Conservation (phyloP, 2,113 vertebrate genomes). For the Takifugu bimaculatus region DNA sequence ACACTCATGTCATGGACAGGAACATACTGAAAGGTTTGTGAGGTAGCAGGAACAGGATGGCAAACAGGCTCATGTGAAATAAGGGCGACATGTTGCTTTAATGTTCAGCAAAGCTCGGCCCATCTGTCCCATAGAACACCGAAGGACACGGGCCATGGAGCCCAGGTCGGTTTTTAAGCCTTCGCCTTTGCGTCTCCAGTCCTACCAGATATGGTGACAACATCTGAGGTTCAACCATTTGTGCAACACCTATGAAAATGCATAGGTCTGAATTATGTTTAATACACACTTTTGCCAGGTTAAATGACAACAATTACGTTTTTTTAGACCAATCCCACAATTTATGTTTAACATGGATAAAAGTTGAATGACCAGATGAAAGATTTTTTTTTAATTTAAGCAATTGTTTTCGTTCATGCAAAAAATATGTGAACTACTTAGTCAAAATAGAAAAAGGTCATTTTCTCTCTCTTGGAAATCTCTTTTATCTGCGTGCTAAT, state of each 20-base stretch:
- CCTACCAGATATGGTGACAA: background rate
- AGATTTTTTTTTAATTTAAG: no score
- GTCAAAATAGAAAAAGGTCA: no score
- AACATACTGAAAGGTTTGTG: conserved; percentile 1
- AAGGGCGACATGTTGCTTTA: background rate
- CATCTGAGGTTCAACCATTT: conserved; percentile 4
- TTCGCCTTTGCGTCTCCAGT: background rate
- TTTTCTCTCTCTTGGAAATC: background rate
- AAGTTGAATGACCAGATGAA: no score
- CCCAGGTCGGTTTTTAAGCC: conserved; percentile 2
- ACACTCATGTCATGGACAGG: conserved; percentile 22
- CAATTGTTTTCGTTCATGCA: no score
- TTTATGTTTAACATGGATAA: no score
- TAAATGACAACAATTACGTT: background rate
- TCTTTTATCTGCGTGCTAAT: background rate
- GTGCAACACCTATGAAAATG: background rate
- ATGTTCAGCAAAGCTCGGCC: background rate
- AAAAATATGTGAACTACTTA: no score
- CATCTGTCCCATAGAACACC: conserved; percentile 27
- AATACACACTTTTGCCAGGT: background rate
- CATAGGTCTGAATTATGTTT: background rate
- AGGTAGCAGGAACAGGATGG: conserved; percentile 1
- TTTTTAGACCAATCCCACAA: no score
- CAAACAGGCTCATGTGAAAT: background rate
- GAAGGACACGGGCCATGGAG: conserved; percentile 11